Conservation (phyloP, 2,888 invertebrate species). For the Scaeva pyrastri region DNA sequence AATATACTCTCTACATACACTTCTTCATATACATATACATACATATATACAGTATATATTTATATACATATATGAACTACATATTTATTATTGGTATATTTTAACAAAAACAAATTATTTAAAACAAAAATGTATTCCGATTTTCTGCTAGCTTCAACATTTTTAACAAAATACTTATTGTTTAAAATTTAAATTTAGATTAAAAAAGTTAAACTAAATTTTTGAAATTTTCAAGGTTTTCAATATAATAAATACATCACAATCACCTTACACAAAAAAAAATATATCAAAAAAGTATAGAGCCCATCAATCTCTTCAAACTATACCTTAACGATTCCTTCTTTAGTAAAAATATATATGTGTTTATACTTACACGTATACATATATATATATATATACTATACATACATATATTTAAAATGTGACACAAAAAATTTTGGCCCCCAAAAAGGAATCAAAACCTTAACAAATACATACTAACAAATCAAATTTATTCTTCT, state of each 20-base stretch:
- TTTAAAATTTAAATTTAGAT: not conserved
- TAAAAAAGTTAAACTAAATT: constrained; percentile 1
- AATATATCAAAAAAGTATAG: not conserved
- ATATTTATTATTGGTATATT: not conserved
- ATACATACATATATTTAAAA: not conserved
- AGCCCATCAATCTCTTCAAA: not conserved
- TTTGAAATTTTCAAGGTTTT: constrained; percentile 9
- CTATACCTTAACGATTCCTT: constrained; percentile 23
- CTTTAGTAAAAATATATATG: constrained; percentile 30
- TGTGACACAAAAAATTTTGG: not conserved
- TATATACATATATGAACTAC: not conserved
- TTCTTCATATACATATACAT: constrained; percentile 3
- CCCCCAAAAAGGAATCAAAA: constrained; percentile 4
- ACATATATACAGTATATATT: constrained; percentile 1
- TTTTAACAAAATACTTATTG: constrained; percentile 1
- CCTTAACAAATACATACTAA: not conserved
- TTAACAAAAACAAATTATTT: constrained; percentile 7
- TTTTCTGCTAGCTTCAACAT: constrained; percentile 25
- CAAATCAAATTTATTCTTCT: constrained; percentile 26
- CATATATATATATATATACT: not conserved
- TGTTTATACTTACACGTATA: no score
- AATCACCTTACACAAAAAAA: constrained; percentile 20
- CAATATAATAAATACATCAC: constrained; percentile 2
- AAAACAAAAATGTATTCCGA: constrained; percentile 15
- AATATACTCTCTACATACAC: constrained; percentile 17